phyloP scores from a whole-genome alignment of 2,888 invertebrate species.

The Drosophila testacea region DNA sequence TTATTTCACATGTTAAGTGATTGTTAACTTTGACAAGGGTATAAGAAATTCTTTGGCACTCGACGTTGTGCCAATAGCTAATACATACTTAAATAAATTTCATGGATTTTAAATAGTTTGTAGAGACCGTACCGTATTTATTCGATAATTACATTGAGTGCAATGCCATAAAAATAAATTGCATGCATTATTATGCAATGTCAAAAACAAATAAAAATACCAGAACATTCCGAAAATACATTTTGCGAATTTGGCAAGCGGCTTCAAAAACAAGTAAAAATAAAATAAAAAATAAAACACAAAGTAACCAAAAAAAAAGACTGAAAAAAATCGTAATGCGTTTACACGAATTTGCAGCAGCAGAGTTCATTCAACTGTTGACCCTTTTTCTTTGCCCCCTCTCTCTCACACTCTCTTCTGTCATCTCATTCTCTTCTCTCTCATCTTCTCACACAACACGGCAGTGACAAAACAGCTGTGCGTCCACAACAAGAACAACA shows the following conservation, averaged over 20 bases:
- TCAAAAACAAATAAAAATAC: conserved; percentile 49
- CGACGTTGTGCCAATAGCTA: too few relatives aligned
- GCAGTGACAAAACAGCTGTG: conserved; percentile 65
- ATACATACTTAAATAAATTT: not conserved
- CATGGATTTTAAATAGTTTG: not conserved
- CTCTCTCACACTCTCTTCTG: conserved; percentile 4
- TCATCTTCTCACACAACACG: conserved; percentile 6
- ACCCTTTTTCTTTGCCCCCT: conserved; percentile 73
- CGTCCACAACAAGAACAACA: too few relatives aligned
- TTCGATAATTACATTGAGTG: conserved; percentile 8
- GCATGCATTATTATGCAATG: conserved; percentile 65
- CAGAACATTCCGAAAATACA: conserved; percentile 48
- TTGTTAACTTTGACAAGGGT: not conserved
- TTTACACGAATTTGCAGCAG: conserved; percentile 63
- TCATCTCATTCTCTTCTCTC: conserved; percentile 13
- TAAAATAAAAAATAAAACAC: not conserved
- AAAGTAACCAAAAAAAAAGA: conserved; percentile 12
- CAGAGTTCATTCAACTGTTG: conserved; percentile 81
- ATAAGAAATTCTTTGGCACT: not conserved
- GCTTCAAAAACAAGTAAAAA: conserved; percentile 6
- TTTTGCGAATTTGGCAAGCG: conserved; percentile 49
- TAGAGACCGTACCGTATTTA: not conserved
- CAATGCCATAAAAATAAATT: conserved; percentile 33
- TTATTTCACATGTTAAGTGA: not conserved
- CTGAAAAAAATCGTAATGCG: conserved; percentile 37